phyloP scores from a whole-genome alignment of 2,888 invertebrate genomes.

The Trichogramma dendrolimi region DNA sequence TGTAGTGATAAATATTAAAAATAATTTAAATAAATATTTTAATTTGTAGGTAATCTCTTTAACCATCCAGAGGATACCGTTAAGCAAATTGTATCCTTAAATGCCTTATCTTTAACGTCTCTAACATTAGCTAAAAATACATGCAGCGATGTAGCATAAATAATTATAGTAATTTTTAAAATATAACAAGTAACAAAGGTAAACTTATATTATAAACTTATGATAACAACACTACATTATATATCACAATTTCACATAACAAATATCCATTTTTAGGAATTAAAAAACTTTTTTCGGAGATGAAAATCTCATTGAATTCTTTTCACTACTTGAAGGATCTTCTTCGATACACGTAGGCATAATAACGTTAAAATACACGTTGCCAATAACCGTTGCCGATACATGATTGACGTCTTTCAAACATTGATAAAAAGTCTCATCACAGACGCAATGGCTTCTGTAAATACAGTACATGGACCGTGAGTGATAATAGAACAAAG shows the following conservation, averaged over 20 bases:
- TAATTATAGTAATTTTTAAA: slow-evolving; percentile 4
- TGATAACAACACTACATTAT: slow-evolving; percentile 8
- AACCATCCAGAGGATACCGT: slow-evolving; percentile 36
- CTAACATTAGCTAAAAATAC: slow-evolving; percentile 30
- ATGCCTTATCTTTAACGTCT: slow-evolving; percentile 30
- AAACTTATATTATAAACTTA: slow-evolving; percentile 13
- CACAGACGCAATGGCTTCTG: slow-evolving; percentile 83
- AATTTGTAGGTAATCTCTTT: slow-evolving; percentile 44
- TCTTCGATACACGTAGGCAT: slow-evolving; percentile 72
- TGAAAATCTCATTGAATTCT: slow-evolving; percentile 32
- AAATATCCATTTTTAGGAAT: slow-evolving; percentile 1
- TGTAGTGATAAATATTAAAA: not conserved
- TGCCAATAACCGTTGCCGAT: slow-evolving; percentile 72
- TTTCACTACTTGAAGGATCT: slow-evolving; percentile 18
- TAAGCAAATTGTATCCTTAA: slow-evolving; percentile 21
- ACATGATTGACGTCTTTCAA: slow-evolving; percentile 71
- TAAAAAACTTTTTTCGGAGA: slow-evolving; percentile 34
- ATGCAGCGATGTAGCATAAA: slow-evolving; percentile 6
- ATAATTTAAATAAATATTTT: slow-evolving; percentile 5
- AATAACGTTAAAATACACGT: slow-evolving; percentile 80
- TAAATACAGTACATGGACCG: slow-evolving; percentile 27
- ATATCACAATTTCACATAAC: slow-evolving; percentile 13
- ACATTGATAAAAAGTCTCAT: slow-evolving; percentile 77
- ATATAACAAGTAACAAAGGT: slow-evolving; percentile 6
- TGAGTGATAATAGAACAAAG: not conserved